Conservation (phyloP, 2,888 invertebrate genomes). For the Caenorhabditis zanzibari region DNA sequence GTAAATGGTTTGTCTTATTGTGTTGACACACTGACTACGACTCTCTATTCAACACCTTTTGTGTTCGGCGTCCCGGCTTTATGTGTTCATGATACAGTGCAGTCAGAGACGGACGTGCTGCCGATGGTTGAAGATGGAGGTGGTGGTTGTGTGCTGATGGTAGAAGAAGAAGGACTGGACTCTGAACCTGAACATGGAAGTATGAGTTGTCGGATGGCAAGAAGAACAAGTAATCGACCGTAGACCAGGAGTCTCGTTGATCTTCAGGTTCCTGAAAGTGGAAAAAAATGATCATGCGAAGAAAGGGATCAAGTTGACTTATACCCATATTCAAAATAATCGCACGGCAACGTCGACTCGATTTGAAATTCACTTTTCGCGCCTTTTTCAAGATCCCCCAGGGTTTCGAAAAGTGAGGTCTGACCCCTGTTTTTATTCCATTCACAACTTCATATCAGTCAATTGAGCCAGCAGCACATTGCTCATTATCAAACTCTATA, state of each 20-base stretch:
- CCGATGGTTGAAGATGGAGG: neutral
- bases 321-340: too few species aligned
- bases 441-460: neutral
- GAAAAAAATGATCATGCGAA: neutral
- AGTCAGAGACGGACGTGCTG: conserved; percentile 55
- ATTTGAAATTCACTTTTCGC: too few species aligned
- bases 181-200: conserved; percentile 52
- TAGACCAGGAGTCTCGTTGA: conserved; percentile 11
- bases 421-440: too few species aligned
- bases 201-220: conserved; percentile 29
- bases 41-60: conserved; percentile 59
- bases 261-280: neutral
- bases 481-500: neutral
- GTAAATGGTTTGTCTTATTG: conserved; percentile 54
- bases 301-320: neutral
- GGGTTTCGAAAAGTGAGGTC: too few species aligned
- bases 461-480: neutral
- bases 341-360: neutral
- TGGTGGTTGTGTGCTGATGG: neutral
- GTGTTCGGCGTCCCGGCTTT: conserved; percentile 53
- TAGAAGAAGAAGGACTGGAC: conserved; percentile 52
- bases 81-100: conserved; percentile 59
- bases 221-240: conserved; percentile 35
- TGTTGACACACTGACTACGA: conserved; percentile 52
- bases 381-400: too few species aligned